Evolutionary conservation across 2,888 invertebrate species (phyloP).

Genomic region (Polymixis flavicincta): DNA sequence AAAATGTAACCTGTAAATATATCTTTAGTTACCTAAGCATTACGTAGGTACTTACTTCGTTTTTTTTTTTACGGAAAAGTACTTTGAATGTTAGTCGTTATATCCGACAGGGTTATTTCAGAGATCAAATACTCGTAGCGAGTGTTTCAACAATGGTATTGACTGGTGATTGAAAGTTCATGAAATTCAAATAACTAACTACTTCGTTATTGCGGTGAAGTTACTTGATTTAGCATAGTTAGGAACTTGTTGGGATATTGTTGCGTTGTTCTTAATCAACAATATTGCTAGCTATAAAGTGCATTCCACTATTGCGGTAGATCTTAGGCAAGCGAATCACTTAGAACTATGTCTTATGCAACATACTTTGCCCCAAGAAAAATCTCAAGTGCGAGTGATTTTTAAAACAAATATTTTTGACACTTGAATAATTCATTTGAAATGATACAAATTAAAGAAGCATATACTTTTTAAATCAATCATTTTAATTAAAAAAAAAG

Average conservation of each 20-base stretch:
- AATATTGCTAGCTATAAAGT: not conserved
- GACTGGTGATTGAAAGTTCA: conserved; percentile 38
- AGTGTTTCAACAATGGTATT: conserved; percentile 26
- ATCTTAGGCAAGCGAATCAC: not conserved
- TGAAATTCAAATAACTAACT: conserved; percentile 25
- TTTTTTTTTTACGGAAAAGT: conserved; percentile 4
- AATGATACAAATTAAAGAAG: not conserved
- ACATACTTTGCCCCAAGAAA: not conserved
- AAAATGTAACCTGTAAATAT: conserved; percentile 7
- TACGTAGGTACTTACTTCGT: conserved; percentile 1
- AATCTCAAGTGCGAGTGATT: not conserved
- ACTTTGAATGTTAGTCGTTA: conserved; percentile 26
- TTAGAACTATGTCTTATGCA: not conserved
- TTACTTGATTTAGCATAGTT: conserved; percentile 11
- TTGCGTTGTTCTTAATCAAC: not conserved
- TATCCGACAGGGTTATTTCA: conserved; percentile 33
- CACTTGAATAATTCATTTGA: not conserved
- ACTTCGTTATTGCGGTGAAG: conserved; percentile 11
- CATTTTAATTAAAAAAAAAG: too few relatives aligned
- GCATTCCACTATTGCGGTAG: not conserved
- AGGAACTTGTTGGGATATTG: not conserved
- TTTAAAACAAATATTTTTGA: not conserved
- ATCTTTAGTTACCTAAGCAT: not conserved
- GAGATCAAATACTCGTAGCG: conserved; percentile 34
- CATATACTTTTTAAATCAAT: too few relatives aligned